A percentile compares a stretch with the other conserved stretches of the same genome.
These are phyloP conservation scores for Dryobota labecula DNA, from an alignment of 2,888 invertebrate species.

Conservation along the genomic window DNA sequence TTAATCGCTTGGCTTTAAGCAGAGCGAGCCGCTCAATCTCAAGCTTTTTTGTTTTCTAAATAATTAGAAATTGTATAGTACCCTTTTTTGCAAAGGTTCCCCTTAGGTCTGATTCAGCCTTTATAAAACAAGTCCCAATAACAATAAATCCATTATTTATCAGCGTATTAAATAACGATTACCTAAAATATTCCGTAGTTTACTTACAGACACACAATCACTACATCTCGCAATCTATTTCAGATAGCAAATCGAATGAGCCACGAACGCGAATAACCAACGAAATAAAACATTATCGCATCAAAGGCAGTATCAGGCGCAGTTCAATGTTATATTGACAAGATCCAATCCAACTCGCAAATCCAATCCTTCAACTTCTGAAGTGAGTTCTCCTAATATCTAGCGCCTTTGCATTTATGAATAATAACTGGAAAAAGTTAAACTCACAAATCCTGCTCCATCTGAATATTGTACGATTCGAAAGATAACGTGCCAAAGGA, in stretches of 20 bases:
- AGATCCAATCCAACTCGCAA: conserved; percentile 77
- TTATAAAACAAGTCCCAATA: not conserved
- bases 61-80: too few species aligned
- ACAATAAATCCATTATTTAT: not conserved
- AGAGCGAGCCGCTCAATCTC: too few species aligned
- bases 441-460: conserved; percentile 84
- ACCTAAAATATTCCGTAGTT: not conserved
- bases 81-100: too few species aligned
- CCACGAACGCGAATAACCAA: conserved; percentile 29
- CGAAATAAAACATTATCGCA: conserved; percentile 64
- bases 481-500: conserved; percentile 82
- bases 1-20: too few species aligned
- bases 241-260: conserved; percentile 40
- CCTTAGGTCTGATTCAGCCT: too few species aligned
- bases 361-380: conserved; percentile 82
- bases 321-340: conserved; percentile 76
- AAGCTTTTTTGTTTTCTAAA: too few species aligned
- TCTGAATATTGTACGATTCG: conserved; percentile 86
- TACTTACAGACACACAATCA: not conserved
- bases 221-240: not conserved
- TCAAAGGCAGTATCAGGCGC: conserved; percentile 63
- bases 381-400: conserved; percentile 85
- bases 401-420: conserved; percentile 88
- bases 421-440: conserved; percentile 88
- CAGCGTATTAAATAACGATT: not conserved